phyloP scores from a whole-genome alignment of 2,888 invertebrate genomes.

The Auanema freiburgensis region DNA sequence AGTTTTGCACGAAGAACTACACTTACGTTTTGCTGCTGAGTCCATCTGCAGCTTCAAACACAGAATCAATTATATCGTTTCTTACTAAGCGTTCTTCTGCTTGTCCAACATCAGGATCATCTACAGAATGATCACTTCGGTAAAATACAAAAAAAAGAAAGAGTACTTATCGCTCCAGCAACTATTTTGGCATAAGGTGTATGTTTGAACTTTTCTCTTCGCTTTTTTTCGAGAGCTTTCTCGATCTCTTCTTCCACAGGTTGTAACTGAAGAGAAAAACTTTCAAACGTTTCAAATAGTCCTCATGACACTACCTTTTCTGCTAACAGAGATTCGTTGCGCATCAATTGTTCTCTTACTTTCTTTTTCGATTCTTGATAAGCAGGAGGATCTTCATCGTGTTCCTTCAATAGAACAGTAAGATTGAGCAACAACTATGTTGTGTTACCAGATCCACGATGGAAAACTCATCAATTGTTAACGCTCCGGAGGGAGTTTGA shows the following conservation, averaged over 20 bases:
- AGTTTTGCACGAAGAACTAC: neutral
- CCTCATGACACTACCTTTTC: conserved; percentile 26
- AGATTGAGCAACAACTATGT: conserved; percentile 4
- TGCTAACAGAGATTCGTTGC: conserved; percentile 44
- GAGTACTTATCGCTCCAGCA: conserved; percentile 32
- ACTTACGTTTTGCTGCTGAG: neutral
- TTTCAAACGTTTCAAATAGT: conserved; percentile 5
- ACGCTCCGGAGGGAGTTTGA: conserved; percentile 89
- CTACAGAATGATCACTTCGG: conserved; percentile 3
- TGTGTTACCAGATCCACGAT: conserved; percentile 83
- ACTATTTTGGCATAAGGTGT: conserved; percentile 50
- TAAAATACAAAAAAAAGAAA: too few relatives aligned
- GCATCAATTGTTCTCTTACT: conserved; percentile 48
- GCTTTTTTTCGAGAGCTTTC: conserved; percentile 53
- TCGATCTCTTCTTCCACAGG: conserved; percentile 54
- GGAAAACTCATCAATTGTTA: conserved; percentile 95
- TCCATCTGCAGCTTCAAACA: conserved; percentile 36
- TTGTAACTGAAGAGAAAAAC: conserved; percentile 36
- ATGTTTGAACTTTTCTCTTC: conserved; percentile 49
- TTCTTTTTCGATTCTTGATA: conserved; percentile 51
- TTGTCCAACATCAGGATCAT: conserved; percentile 18
- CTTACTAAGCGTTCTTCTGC: conserved; percentile 29
- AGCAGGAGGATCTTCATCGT: conserved; percentile 61
- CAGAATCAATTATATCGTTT: conserved; percentile 46
- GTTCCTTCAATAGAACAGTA: conserved; percentile 35